Evolutionary conservation across 2,113 vertebrate species (phyloP).

Genomic region (Eudyptes chrysolophus): DNA sequence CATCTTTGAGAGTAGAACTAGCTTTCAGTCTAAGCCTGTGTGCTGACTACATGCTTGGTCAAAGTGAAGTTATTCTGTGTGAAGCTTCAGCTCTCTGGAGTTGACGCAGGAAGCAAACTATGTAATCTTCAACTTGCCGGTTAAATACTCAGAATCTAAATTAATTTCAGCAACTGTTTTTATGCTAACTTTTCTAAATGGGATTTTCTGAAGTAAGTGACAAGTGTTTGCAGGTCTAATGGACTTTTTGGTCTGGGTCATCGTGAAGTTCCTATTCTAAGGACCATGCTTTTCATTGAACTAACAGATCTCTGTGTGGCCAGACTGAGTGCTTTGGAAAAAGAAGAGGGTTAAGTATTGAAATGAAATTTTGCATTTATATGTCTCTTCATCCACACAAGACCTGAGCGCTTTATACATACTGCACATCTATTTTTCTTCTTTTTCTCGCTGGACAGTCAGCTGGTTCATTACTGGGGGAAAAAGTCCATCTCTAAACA

Average conservation of each 20-base stretch:
- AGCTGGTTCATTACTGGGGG: neutral
- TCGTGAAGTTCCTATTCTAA: neutral
- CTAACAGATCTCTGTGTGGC: slow-evolving; percentile 45
- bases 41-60: rapidly evolving
- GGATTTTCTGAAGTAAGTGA: neutral
- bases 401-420: neutral
- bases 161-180: neutral
- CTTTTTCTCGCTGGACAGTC: neutral
- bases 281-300: slow-evolving; percentile 27
- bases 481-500: neutral
- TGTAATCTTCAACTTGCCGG: neutral
- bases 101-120: neutral
- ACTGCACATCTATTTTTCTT: neutral
- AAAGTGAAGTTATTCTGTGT: neutral
- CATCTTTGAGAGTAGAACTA: neutral
- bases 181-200: neutral
- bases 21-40: neutral
- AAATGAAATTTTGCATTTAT: neutral
- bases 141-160: neutral
- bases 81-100: neutral
- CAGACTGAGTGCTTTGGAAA: slow-evolving; percentile 47
- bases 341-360: slow-evolving; percentile 44
- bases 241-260: neutral
- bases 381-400: neutral
- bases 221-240: neutral